Base-by-base conservation (phyloP, 2,113 vertebrate genomes). In the Penelope pileata region DNA sequence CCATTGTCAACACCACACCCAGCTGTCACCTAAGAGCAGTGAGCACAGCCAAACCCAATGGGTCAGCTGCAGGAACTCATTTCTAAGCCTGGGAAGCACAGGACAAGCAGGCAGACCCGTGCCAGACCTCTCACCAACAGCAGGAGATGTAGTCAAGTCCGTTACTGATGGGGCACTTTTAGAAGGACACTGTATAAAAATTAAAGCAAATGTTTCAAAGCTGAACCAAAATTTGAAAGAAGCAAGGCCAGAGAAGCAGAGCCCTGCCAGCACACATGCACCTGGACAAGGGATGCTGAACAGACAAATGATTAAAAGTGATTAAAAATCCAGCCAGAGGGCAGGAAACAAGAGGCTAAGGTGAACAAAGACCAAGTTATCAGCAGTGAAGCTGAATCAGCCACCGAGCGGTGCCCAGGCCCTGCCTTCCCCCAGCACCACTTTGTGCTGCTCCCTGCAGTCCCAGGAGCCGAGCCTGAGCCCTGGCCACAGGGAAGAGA, bases 211-310 rank as follows among this genome's bases (percentile, higher is more conserved):
- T 11, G 19, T 59, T 80, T 86, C 27, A n/a, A 50, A 86, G 67
- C 50, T 63, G 50, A 81, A 91, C 64, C 42, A 64, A 70, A n/a
- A n/a, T 38, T 23, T 75, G 43, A 36, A 73, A 60, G 62, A 54
- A 40, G 34, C 45, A 27, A 50, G 14, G 27, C 21, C 63, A 58
- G 63, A 69, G 75, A 48, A 88, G 72, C 4, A 9, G n/a, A 53
- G 67, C 24, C 8, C 5, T 38, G 18, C 12, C 58, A 51, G 66
- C 0, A 6, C 43, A 17, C 27, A 24, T 0, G 1, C 16, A 14
- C 16, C n/a, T 22, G 51, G 63, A 86, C 29, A 47, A 82, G 18
- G 67, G 62, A 38, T 59, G 53, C 14, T 84, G 83, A 79, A 88
- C 29, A 56, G 56, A 38, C n/a, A n/a, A n/a, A n/a, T n/a, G n/a